phyloP scores from a whole-genome alignment of 2,888 invertebrate genomes.

The Coronaproctus castanopsis region DNA sequence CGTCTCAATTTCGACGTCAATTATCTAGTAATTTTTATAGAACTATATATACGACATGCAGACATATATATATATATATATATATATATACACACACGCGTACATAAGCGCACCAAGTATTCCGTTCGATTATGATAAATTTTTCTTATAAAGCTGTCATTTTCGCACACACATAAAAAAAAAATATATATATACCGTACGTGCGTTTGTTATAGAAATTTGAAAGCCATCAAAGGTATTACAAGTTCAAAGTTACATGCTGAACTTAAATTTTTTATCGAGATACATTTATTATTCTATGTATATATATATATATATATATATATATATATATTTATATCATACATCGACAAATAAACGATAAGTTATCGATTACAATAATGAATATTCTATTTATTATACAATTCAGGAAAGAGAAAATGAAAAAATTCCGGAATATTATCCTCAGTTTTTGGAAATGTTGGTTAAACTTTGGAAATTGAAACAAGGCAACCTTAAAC shows the following conservation, averaged over 20 bases:
- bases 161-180: too few relatives aligned
- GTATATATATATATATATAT: not conserved
- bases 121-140: too few relatives aligned
- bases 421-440: constrained; percentile 2
- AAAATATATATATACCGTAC: too few relatives aligned
- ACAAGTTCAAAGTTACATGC: not conserved
- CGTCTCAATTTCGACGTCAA: too few relatives aligned
- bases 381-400: not conserved
- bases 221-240: too few relatives aligned
- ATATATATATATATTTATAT: not conserved
- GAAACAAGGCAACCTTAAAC: not conserved
- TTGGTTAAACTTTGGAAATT: constrained; percentile 6
- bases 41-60: too few relatives aligned
- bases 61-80: too few relatives aligned
- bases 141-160: too few relatives aligned
- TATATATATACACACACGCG: too few relatives aligned
- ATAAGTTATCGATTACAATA: not conserved
- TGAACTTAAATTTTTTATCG: not conserved
- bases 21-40: too few relatives aligned
- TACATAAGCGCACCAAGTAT: too few relatives aligned
- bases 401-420: constrained; percentile 8
- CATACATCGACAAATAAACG: not conserved
- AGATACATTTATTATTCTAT: not conserved
- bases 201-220: too few relatives aligned
- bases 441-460: constrained; percentile 7